A percentile compares a stretch with the other conserved stretches of the same genome.
phyloP scores from a whole-genome alignment of 2,888 invertebrate genomes.

The Chrysolina oricalcia region DNA sequence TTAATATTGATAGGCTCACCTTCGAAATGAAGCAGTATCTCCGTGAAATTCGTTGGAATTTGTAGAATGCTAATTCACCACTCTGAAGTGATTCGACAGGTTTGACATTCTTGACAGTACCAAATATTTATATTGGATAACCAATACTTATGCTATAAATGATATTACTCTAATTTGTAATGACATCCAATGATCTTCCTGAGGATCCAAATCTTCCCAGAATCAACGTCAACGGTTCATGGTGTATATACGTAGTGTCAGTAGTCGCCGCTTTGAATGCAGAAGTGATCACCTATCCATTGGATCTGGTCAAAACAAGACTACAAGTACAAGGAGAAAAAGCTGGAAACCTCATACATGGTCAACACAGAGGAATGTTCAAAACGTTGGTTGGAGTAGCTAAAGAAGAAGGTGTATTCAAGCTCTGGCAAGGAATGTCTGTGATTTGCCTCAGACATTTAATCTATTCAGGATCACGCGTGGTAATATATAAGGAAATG shows the following conservation, averaged over 20 bases:
- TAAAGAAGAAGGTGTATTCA: slow-evolving; percentile 86
- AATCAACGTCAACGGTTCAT: slow-evolving; percentile 60
- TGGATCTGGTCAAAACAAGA: slow-evolving; percentile 97
- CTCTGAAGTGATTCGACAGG: no score
- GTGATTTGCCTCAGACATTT: slow-evolving; percentile 92
- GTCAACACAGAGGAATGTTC: slow-evolving; percentile 86
- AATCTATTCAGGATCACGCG: slow-evolving; percentile 87
- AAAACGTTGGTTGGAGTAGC: slow-evolving; percentile 87
- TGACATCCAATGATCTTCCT: background rate
- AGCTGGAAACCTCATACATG: slow-evolving; percentile 72
- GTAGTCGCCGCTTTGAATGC: slow-evolving; percentile 82
- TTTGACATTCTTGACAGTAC: background rate
- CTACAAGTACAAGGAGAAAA: slow-evolving; percentile 93
- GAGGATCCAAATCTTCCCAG: background rate
- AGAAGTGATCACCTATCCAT: slow-evolving; percentile 91
- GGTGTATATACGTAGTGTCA: slow-evolving; percentile 79
- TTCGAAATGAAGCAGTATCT: no score
- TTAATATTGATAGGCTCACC: no score
- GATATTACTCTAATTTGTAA: background rate
- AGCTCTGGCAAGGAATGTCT: slow-evolving; percentile 90
- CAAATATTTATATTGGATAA: background rate
- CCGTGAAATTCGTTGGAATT: no score
- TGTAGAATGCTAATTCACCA: no score
- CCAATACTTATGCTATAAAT: no score
- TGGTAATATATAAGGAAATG: slow-evolving; percentile 88